Conservation (phyloP, 2,797 vertebrate species). For the Centroberyx gerrardi region DNA sequence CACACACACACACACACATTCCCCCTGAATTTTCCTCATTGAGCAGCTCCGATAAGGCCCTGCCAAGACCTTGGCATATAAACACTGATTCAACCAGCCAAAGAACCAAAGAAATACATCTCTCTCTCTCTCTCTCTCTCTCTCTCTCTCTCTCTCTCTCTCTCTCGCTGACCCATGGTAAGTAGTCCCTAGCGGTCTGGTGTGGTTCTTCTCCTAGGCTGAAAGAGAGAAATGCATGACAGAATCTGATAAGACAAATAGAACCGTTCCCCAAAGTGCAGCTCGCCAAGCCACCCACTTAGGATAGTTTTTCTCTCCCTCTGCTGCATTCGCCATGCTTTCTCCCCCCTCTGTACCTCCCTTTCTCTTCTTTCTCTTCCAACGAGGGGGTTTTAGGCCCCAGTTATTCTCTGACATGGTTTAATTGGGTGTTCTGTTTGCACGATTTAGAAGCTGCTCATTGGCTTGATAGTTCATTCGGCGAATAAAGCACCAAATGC, state of each 20-base stretch:
- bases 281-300: slow-evolving; percentile 58
- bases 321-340: slow-evolving; percentile 23
- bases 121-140: slow-evolving; percentile 16
- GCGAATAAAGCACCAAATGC: slow-evolving; percentile 45
- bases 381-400: slow-evolving; percentile 10
- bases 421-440: slow-evolving; percentile 9
- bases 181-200: slow-evolving; percentile 61
- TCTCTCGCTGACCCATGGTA: slow-evolving; percentile 39
- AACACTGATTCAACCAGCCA: slow-evolving; percentile 65
- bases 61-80: slow-evolving; percentile 60
- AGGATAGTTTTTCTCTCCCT: slow-evolving; percentile 7
- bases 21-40: background rate
- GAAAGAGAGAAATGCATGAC: slow-evolving; percentile 67
- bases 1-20: slow-evolving; percentile 2
- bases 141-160: slow-evolving; percentile 1
- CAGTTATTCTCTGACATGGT: slow-evolving; percentile 41
- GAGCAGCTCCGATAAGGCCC: slow-evolving; percentile 18
- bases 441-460: slow-evolving; percentile 28
- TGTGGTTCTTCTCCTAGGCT: slow-evolving; percentile 44
- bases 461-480: slow-evolving; percentile 29
- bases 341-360: background rate
- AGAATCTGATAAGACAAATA: slow-evolving; percentile 79
- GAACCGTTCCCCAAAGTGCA: slow-evolving; percentile 68
- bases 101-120: slow-evolving; percentile 60
- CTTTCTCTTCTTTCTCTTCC: background rate